Conservation (phyloP, 2,888 invertebrate genomes). For the Ormyrus rosae region DNA sequence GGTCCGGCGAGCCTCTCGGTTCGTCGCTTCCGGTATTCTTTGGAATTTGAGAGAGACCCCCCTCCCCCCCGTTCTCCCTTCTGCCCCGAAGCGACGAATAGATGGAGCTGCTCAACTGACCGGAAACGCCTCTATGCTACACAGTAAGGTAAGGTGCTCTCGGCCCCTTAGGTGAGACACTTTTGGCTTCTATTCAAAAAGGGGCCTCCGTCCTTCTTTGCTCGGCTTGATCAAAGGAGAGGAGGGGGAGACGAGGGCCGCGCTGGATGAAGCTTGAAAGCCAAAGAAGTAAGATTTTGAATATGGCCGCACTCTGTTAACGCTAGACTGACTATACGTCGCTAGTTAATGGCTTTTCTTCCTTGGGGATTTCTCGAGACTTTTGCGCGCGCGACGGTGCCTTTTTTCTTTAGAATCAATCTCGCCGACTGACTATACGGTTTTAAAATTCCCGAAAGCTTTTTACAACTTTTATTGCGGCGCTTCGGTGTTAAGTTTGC, state of each 20-base stretch:
- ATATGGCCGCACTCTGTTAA: neutral
- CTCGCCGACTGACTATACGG: no score
- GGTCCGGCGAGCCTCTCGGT: no score
- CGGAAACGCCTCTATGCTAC: constrained; percentile 65
- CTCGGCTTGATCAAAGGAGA: neutral
- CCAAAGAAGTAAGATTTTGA: constrained; percentile 8
- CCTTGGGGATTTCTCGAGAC: neutral
- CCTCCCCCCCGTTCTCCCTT: no score
- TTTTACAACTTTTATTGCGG: no score
- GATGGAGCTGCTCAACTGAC: constrained; percentile 65
- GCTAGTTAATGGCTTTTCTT: constrained; percentile 5
- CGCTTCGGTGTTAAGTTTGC: no score
- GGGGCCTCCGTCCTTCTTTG: constrained; percentile 21
- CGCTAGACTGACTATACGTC: neutral
- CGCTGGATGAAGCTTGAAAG: constrained; percentile 14
- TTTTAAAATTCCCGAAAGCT: no score
- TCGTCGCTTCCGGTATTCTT: no score
- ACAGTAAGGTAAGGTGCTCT: constrained; percentile 4
- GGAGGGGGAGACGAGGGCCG: no score
- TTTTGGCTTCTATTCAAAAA: constrained; percentile 33
- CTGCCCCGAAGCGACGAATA: no score
- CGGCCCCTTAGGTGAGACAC: neutral
- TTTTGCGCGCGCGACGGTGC: no score
- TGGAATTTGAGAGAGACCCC: no score
- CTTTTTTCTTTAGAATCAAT: no score